Base-by-base conservation (phyloP, 2,113 vertebrate species). In the Triplophysa tibetana region DNA sequence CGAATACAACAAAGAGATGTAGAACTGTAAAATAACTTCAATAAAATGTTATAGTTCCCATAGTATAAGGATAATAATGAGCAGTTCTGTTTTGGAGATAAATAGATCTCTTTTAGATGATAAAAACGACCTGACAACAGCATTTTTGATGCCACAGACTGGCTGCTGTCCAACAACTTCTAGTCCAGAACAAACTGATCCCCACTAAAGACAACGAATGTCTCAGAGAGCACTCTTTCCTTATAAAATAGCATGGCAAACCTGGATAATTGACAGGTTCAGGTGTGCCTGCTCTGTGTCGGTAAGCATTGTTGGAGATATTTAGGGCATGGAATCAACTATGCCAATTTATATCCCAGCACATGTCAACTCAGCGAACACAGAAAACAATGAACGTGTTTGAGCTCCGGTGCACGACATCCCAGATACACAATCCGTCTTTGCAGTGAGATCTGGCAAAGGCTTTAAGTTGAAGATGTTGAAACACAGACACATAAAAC, bases 341-440 rank as follows among this genome's bases (percentile, higher is more conserved):
- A 88, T 88, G 82, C 84, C 83, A 81, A 82, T 82, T 88, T 89
- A 88, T 87, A 88, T 90, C 84, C 85, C 73, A 84, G 64, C 54
- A 72, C 86, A 80, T 82, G 84, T 90, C 86, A 88, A 85, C 70
- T 13, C 82, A 75, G 85, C 86, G 85, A 65, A 82, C 60, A 78
- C 23, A 56, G 78, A 69, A 79, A 82, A 79, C 83, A 84, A 81
- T 78, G 85, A 82, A 79, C 80, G 86, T 38, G 23, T 89, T 89
- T 91, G 88, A 86, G 50, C 82, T 87, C 78, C 82, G 87, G 83
- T 88, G 87, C 88, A 89, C 86, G 79, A 90, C 89, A 88, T 92
- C 91, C 89, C 79, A 69, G 81, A 87, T 88, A 87, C 84, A 90
- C 88, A 92, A 87, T 91, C 90, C 90, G 87, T 90, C 89, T 91